Evolutionary conservation across 2,888 invertebrate genomes (phyloP).

Genomic region (Drymonia ruficornis): DNA sequence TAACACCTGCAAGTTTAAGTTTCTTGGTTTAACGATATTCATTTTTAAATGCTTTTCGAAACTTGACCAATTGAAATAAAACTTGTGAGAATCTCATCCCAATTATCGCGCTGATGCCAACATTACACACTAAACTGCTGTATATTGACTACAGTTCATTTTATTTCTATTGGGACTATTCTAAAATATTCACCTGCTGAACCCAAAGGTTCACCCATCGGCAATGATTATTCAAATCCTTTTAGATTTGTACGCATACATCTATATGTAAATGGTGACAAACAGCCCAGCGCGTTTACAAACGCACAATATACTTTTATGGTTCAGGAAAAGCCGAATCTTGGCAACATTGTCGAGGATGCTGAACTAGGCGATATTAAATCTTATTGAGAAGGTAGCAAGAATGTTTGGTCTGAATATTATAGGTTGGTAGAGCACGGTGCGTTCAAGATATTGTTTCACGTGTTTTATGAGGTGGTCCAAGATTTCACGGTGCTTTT

Average conservation of each 20-base stretch:
- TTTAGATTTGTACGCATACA: constrained; percentile 51
- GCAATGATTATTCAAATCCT: constrained; percentile 47
- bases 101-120: too few species aligned
- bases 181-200: constrained; percentile 4
- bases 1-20: constrained; percentile 2
- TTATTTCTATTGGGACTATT: too few species aligned
- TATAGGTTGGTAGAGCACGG: constrained; percentile 26
- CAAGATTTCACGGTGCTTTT: constrained; percentile 74
- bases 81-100: too few species aligned
- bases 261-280: constrained; percentile 83
- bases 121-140: too few species aligned
- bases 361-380: constrained; percentile 18
- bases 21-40: neutral
- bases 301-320: constrained; percentile 84
- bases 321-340: constrained; percentile 74
- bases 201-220: constrained; percentile 31
- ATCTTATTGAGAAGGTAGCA: constrained; percentile 25
- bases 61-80: too few species aligned
- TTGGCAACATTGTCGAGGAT: constrained; percentile 40
- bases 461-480: constrained; percentile 83
- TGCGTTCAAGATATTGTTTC: constrained; percentile 77
- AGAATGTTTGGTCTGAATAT: constrained; percentile 5
- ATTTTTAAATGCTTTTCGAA: neutral
- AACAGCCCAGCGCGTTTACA: constrained; percentile 78
- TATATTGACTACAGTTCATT: too few species aligned